Evolutionary conservation across 2,797 vertebrate species (phyloP).

Genomic region (Sylvilagus floridanus): DNA sequence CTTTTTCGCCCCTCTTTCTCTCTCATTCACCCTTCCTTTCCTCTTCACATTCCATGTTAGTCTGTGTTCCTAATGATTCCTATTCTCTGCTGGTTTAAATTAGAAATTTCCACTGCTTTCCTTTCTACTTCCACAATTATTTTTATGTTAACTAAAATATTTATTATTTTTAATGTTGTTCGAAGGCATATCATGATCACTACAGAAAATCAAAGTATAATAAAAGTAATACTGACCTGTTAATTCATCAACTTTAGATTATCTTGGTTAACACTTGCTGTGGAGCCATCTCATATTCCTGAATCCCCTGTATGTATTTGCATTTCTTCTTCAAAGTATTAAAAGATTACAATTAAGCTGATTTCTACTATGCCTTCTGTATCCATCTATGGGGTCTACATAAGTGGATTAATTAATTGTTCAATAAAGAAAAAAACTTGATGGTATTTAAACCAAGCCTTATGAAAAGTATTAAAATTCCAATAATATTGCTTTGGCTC

Average conservation of each 20-base stretch:
- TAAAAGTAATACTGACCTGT: conserved; percentile 1
- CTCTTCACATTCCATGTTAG: background rate
- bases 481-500: background rate
- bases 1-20: background rate
- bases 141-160: background rate
- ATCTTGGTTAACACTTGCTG: background rate
- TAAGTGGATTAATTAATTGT: background rate
- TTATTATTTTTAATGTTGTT: background rate
- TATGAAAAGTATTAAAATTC: background rate
- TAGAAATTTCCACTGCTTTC: background rate
- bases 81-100: background rate
- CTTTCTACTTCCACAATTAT: background rate
- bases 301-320: background rate
- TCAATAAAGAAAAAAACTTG: conserved; percentile 23
- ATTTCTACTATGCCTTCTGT: background rate
- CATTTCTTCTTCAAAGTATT: background rate
- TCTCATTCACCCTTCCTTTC: no score
- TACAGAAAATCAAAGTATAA: background rate
- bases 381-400: background rate
- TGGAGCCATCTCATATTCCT: background rate
- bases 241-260: background rate
- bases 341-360: background rate
- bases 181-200: background rate
- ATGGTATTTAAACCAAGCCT: background rate
- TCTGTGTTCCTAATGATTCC: background rate